Base-by-base conservation (phyloP, 2,113 vertebrate species). In the Bostrychus sinensis region DNA sequence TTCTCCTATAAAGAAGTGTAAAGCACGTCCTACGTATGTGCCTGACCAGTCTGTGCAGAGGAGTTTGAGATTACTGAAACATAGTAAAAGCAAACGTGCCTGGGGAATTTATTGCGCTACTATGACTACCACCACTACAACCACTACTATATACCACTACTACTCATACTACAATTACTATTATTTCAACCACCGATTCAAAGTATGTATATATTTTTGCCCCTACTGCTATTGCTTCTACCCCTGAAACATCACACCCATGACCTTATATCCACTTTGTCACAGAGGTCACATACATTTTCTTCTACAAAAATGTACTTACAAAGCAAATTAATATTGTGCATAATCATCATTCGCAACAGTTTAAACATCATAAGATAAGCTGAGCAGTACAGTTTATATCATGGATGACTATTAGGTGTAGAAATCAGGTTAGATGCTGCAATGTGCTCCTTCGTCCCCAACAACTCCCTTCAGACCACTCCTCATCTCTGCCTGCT, bases 61-160 rank as follows among this genome's bases (percentile, higher is more conserved):
- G 48, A 57, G n/a, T 77, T 81, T 74, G 28, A 81, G 75, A 84
- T 79, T 72, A 81, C 69, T 65, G 38, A 60, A 68, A 19, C 2
- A 57, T 63, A 77, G 66, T 32, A 77, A 78, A 26, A 83, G 76
- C 78, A 69, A 67, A 6, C 71, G 66, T 13, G 68, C 73, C 76
- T 56, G n/a, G n/a, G n/a, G n/a, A n/a, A n/a, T n/a, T n/a, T n/a
- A n/a, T n/a, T n/a, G n/a, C n/a, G n/a, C n/a, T n/a, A n/a, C n/a
- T n/a, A n/a, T n/a, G n/a, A n/a, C n/a, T n/a, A n/a, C n/a, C n/a
- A n/a, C n/a, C n/a, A n/a, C n/a, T n/a, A n/a, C n/a, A n/a, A n/a
- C n/a, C n/a, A n/a, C n/a, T n/a, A n/a, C n/a, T n/a, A n/a, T n/a
- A n/a, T n/a, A n/a, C n/a, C n/a, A n/a, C n/a, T n/a, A n/a, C n/a